Conservation (phyloP, 2,113 vertebrate species). For the Anthoscopus minutus region DNA sequence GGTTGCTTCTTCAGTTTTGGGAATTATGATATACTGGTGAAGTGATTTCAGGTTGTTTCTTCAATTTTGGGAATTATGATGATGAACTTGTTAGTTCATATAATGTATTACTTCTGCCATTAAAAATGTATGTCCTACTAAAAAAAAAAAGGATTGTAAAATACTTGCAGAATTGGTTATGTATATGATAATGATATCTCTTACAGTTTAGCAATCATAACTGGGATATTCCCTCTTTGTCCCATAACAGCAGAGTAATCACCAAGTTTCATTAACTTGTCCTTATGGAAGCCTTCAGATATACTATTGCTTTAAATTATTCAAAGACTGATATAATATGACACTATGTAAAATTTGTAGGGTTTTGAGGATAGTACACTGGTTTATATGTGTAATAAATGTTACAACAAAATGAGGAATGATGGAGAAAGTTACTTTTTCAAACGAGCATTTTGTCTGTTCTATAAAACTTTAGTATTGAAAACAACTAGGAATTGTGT, state of each 20-base stretch:
- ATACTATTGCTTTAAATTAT: not conserved
- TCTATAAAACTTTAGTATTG: not conserved
- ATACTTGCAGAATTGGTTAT: not conserved
- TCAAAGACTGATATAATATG: not conserved
- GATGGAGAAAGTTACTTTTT: not conserved
- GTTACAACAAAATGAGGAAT: not conserved
- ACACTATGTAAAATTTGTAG: not conserved
- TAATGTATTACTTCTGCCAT: not conserved
- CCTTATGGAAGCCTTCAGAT: not conserved
- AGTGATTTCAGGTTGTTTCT: not conserved
- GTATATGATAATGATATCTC: not conserved
- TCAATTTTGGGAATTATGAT: not conserved
- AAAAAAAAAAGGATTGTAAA: not conserved
- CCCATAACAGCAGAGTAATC: not conserved
- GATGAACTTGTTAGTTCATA: not conserved
- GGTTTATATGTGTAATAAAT: not conserved
- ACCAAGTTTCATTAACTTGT: not conserved
- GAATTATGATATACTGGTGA: not conserved
- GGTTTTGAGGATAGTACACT: not conserved
- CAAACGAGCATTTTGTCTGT: not conserved
- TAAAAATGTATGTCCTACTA: not conserved
- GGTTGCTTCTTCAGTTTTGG: not conserved
- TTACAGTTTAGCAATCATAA: not conserved
- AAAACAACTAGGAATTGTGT: not conserved
- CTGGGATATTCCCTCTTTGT: not conserved